Conservation (phyloP, 2,888 invertebrate species). For the Acronicta psi region DNA sequence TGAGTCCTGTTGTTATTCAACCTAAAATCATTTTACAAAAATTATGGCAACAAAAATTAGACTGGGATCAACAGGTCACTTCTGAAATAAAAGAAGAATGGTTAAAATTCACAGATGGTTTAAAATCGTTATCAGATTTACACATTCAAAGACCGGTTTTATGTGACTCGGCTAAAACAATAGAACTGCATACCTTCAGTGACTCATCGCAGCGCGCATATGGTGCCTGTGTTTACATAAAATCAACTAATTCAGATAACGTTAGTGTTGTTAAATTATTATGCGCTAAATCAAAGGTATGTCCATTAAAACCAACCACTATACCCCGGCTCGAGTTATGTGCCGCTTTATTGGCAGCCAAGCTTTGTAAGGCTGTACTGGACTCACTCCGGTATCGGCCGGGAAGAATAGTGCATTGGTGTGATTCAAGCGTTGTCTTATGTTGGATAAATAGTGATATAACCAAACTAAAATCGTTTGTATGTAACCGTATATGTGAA, state of each 20-base stretch:
- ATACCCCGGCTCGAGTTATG: slow-evolving; percentile 59
- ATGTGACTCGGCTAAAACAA: slow-evolving; percentile 25
- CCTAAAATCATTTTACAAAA: not conserved
- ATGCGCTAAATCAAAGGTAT: slow-evolving; percentile 55
- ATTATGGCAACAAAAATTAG: slow-evolving; percentile 28
- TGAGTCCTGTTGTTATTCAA: not conserved
- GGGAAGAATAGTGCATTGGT: slow-evolving; percentile 40
- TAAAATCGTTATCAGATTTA: slow-evolving; percentile 17
- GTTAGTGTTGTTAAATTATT: slow-evolving; percentile 40
- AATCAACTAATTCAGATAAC: slow-evolving; percentile 21
- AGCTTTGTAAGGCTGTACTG: slow-evolving; percentile 29
- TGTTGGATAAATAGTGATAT: slow-evolving; percentile 46
- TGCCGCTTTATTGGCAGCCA: slow-evolving; percentile 46
- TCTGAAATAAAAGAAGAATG: slow-evolving; percentile 37
- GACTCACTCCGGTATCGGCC: slow-evolving; percentile 27
- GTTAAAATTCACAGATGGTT: slow-evolving; percentile 30
- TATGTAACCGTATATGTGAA: slow-evolving; percentile 49
- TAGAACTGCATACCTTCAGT: slow-evolving; percentile 57
- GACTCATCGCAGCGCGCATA: slow-evolving; percentile 55
- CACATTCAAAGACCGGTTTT: slow-evolving; percentile 46
- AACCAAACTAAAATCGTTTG: slow-evolving; percentile 48
- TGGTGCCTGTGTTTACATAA: slow-evolving; percentile 57
- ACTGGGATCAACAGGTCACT: slow-evolving; percentile 53
- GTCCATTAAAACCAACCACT: slow-evolving; percentile 54
- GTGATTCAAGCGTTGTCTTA: slow-evolving; percentile 53